Percentiles rank a stretch among this genome's conserved stretches.
Evolutionary conservation across 2,797 vertebrate genomes (phyloP).

Genomic region (Etheostoma nigrum): DNA sequence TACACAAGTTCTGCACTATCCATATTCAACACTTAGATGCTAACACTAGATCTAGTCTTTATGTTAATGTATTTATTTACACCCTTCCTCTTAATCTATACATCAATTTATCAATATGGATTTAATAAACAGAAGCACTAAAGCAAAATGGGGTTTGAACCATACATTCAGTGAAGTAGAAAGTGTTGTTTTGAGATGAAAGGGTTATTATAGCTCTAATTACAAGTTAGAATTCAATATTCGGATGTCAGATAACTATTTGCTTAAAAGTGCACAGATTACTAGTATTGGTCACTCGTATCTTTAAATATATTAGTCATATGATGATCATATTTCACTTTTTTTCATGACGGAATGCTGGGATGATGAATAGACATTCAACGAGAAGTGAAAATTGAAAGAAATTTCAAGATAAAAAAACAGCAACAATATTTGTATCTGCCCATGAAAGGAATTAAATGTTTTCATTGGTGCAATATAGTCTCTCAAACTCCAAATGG

Average conservation of each 20-base stretch:
- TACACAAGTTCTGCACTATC: not conserved
- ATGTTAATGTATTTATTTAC: not conserved
- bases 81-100: not conserved
- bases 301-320: not conserved
- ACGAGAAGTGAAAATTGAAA: not conserved
- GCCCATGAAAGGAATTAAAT: not conserved
- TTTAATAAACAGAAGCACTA: not conserved
- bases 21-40: constrained; percentile 2
- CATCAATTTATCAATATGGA: not conserved
- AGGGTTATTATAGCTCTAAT: not conserved
- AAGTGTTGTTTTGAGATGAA: not conserved
- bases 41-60: not conserved
- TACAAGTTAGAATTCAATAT: not conserved
- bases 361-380: not conserved
- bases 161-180: not conserved
- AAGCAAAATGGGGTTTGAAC: not conserved
- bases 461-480: not conserved
- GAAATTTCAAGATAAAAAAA: not conserved
- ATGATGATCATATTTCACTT: not conserved
- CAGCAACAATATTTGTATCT: not conserved
- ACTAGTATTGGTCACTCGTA: not conserved
- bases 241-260: not conserved
- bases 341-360: not conserved
- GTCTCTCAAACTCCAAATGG: not conserved
- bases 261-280: not conserved